A percentile compares a stretch with the other conserved stretches of the same genome.
Conservation (phyloP, 2,113 vertebrate genomes). For the Malurus melanocephalus region DNA sequence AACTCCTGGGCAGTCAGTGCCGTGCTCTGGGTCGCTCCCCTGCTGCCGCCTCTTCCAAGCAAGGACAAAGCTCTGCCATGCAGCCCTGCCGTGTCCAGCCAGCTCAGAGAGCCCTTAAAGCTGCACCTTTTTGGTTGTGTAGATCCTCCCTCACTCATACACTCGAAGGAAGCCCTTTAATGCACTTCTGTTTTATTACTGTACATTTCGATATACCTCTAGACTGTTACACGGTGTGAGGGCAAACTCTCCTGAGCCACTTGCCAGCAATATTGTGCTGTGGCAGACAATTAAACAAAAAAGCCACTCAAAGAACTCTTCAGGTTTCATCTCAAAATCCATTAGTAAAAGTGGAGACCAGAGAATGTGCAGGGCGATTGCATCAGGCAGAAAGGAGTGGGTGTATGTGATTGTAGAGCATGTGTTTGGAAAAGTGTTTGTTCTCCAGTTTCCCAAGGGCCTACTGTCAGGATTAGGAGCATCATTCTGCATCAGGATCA, state of each 20-base stretch:
- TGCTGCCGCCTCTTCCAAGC: background rate
- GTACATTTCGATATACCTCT: background rate
- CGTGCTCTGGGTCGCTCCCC: accelerated
- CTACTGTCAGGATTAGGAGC: background rate
- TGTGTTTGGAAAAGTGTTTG: background rate
- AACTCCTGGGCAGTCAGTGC: background rate
- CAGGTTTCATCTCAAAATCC: background rate
- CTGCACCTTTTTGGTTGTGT: background rate
- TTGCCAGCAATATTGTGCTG: background rate
- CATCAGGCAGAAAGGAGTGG: background rate
- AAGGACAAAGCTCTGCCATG: background rate
- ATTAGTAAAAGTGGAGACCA: background rate
- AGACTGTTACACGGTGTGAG: background rate
- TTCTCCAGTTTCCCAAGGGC: background rate
- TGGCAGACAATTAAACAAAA: background rate
- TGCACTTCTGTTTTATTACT: background rate
- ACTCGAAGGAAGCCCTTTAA: background rate
- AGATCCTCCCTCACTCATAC: background rate
- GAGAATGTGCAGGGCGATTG: background rate
- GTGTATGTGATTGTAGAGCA: background rate
- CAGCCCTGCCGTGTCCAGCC: background rate
- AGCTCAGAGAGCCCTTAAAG: background rate
- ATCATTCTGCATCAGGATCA: background rate
- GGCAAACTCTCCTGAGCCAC: background rate
- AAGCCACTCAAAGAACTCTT: background rate